These are phyloP conservation scores for Mormoops blainvillei DNA, from an alignment of 2,113 vertebrate genomes.

Conservation along the genomic window DNA sequence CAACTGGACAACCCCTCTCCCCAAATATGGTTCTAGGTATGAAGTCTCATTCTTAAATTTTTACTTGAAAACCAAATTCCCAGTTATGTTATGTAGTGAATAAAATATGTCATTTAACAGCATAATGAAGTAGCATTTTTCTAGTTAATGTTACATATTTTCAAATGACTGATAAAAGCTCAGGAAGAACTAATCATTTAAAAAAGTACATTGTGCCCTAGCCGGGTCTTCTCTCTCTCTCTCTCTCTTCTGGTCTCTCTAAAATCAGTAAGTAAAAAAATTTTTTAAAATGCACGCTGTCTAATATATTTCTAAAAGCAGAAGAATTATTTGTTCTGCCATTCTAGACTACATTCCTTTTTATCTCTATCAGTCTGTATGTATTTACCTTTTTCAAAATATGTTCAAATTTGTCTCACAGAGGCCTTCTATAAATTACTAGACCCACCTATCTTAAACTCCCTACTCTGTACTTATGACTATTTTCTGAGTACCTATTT, in stretches of 20 bases:
- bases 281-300: neutral
- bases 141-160: neutral
- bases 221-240: no score
- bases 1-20: conserved; percentile 76
- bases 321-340: neutral
- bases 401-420: neutral
- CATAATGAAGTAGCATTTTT: conserved; percentile 15
- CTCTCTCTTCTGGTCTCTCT: neutral
- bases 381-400: neutral
- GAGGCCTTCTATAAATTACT: neutral
- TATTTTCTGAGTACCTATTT: neutral
- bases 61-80: neutral
- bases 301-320: neutral
- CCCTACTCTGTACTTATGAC: neutral
- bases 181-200: neutral
- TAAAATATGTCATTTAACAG: neutral
- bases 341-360: neutral
- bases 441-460: neutral
- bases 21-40: conserved; percentile 79
- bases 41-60: conserved; percentile 43
- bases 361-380: neutral
- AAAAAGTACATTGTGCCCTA: neutral
- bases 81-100: neutral
- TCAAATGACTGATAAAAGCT: neutral
- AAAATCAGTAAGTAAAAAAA: no score